These are phyloP conservation scores for Andrena flavipes DNA, from an alignment of 2,888 invertebrate species.

Conservation along the genomic window DNA sequence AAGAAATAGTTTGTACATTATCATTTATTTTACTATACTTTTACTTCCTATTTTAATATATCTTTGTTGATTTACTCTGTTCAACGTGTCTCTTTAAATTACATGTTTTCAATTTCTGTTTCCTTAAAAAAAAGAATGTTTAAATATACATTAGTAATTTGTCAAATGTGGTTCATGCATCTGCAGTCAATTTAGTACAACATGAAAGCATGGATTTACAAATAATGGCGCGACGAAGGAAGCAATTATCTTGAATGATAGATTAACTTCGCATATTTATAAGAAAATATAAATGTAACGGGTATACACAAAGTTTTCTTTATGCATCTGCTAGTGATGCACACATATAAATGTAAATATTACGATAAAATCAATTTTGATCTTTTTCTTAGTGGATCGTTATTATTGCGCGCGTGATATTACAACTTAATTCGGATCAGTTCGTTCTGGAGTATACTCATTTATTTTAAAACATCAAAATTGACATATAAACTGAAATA, in stretches of 20 bases:
- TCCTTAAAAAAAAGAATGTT: conserved; percentile 27
- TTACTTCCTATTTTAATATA: conserved; percentile 55
- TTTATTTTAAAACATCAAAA: neutral
- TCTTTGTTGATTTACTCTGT: conserved; percentile 52
- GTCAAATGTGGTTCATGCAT: conserved; percentile 68
- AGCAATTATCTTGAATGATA: conserved; percentile 48
- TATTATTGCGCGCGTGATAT: neutral
- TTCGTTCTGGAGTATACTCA: conserved; percentile 46
- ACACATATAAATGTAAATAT: conserved; percentile 22
- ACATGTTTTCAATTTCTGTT: conserved; percentile 35
- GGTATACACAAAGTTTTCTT: conserved; percentile 31
- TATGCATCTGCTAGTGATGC: neutral
- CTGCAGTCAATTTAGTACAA: conserved; percentile 61
- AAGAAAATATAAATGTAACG: conserved; percentile 51
- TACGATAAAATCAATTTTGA: conserved; percentile 28
- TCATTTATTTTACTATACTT: conserved; percentile 54
- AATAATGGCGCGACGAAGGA: conserved; percentile 63
- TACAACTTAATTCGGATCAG: conserved; percentile 33
- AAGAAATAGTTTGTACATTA: conserved; percentile 65
- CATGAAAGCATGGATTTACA: conserved; percentile 78
- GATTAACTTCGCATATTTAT: conserved; percentile 53
- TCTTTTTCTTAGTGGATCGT: conserved; percentile 5
- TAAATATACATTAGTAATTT: conserved; percentile 41
- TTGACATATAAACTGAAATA: too few relatives aligned
- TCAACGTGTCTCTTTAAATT: conserved; percentile 41